Evolutionary conservation across 1,140 invertebrate genomes (phyloP), one percentile per base, ranked within the genome.

Genomic region (Idris sp.): DNA sequence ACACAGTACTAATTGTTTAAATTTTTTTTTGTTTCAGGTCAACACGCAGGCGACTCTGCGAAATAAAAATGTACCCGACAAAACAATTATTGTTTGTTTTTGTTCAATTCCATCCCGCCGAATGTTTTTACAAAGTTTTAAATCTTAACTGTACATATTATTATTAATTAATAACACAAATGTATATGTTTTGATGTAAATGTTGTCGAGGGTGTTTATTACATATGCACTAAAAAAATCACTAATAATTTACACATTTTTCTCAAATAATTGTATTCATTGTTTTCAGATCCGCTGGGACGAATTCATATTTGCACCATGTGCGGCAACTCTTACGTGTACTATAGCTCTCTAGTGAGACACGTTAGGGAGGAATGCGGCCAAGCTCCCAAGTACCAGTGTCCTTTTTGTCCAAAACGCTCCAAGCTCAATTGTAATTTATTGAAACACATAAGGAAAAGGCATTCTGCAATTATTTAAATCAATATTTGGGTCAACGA

Each of bases 331-430:
- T 56, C 73, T 4, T 89, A 89, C 77, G 80, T 81, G 41, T 85
- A 86, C 64, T 82, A 83, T 49, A 84, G 84, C 13, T 86, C 84
- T 15, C 77, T 89, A 49, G 80, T 77, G 18, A 80, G 88, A 16
- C 89, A 90, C 64, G 58, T 87, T 22, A 65, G 83, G 44, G 87
- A 88, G 15, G 88, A 89, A 72, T 90, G 89, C 71, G 88, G 88
- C 3, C 81, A 87, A 56, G 64, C 82, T 10, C 86, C 88, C 6
- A 87, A 86, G 74, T 88, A 88, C 75, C 80, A 85, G 19, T 90
- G 89, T 73, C 84, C 83, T 8, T 84, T 83, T 76, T 89, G 88
- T 73, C 77, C 84, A 22, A 84, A 81, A 56, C 81, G 56, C 59
- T 81, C 76, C 0, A 86, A 84, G 65, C 65, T 84, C 16, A 83